Base-by-base conservation (phyloP, 2,888 invertebrate species). In the Sthenelais limicola region DNA sequence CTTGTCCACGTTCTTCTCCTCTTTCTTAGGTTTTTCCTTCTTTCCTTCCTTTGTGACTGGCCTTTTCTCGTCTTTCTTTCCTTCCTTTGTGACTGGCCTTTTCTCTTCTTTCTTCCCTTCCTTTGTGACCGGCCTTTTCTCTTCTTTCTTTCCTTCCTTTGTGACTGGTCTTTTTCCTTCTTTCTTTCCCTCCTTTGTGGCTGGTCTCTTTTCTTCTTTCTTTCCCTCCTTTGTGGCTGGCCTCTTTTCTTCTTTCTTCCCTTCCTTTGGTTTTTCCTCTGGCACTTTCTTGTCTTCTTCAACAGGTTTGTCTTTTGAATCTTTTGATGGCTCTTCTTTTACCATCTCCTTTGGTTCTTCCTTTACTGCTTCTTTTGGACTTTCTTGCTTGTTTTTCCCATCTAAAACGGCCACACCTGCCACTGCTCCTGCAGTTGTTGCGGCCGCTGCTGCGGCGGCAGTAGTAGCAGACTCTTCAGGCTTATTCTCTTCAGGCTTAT, bases 271-370 rank as follows among this genome's bases (percentile, higher is more conserved):
- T 35, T 56, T 26, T 52, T 52, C 52, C 52, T 56, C 56, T 33
- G 62, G 24, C 18, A 33, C 9, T 56, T 56, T 33, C 56, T 43
- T 21, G 26, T 7, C 48, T 68, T 9, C 38, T 24, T 26, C 38
- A 26, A 9, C 52, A 69, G 66, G 18, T 33, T 54, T 62, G 15
- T 9, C 68, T 52, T 21, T 68, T n/a, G 38, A 21, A 9, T 7
- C 28, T 54, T 52, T 7, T 56, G 9, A 4, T 52, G 24, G 9
- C 47, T 67, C 67, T 9, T 26, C 26, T 52, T 7, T 21, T 15
- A 21, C 21, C 9, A 15, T 24, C 26, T 52, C 26, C 21, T 21
- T n/a, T 47, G 38, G 15, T 58, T 58, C 30, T 58, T 58, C 24
- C 30, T n/a, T 12, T 28, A 12, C 58, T 12, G 7, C 58, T n/a